phyloP scores from a whole-genome alignment of 1,140 invertebrate species.

The Tetramorium simillimum region DNA sequence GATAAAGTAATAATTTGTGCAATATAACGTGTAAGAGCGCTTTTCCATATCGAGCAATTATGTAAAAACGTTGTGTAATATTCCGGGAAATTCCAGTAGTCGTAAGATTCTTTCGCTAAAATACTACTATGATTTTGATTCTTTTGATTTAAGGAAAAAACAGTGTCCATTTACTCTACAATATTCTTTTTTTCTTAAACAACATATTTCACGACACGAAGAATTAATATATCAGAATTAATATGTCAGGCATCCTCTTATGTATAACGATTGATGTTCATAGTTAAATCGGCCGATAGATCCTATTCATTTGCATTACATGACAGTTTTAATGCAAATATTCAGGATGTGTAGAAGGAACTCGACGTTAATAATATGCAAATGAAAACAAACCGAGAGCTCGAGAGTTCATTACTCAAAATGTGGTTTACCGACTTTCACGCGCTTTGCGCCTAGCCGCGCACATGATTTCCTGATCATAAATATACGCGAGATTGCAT shows the following conservation, averaged over 20 bases:
- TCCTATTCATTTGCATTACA: background rate
- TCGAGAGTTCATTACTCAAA: background rate
- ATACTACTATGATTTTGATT: background rate
- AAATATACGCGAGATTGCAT: background rate
- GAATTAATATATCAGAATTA: background rate
- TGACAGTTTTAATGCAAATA: background rate
- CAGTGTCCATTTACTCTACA: background rate
- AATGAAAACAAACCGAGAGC: background rate
- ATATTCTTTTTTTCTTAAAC: background rate
- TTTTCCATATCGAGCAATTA: background rate
- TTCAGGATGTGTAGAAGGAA: background rate
- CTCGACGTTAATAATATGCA: background rate
- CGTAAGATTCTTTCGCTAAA: background rate
- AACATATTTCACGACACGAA: background rate
- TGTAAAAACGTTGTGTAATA: background rate
- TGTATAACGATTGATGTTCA: background rate
- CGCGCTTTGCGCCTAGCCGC: background rate
- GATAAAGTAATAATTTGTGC: background rate
- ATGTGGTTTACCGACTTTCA: constrained; percentile 17
- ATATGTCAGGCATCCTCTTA: background rate
- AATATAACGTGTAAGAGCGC: background rate
- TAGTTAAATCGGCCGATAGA: background rate
- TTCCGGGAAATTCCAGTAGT: background rate
- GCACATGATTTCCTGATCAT: background rate
- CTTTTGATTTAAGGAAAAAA: background rate